Percentiles rank a stretch among this genome's conserved stretches.
Evolutionary conservation across 2,113 vertebrate genomes (phyloP).

Genomic region (Antidorcas marsupialis): DNA sequence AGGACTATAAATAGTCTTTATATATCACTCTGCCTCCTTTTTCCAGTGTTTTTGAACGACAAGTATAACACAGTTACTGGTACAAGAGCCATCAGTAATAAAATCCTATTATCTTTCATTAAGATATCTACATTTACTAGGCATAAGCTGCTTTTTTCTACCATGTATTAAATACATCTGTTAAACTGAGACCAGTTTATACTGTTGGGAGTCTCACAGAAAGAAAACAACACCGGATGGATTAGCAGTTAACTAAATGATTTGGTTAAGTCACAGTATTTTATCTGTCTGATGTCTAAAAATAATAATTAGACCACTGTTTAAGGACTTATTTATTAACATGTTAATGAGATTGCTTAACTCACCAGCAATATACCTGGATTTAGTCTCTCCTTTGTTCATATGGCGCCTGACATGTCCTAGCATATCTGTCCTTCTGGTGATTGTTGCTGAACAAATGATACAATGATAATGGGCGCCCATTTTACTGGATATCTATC

Average conservation of each 20-base stretch:
- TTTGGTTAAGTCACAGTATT: not conserved
- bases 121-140: not conserved
- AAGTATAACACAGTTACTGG: not conserved
- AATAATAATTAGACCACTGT: not conserved
- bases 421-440: constrained; percentile 94
- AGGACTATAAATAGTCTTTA: constrained; percentile 13
- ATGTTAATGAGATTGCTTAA: constrained; percentile 6
- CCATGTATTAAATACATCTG: not conserved
- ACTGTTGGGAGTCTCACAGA: not conserved
- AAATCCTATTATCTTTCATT: not conserved
- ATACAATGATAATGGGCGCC: constrained; percentile 96
- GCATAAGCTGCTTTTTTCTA: not conserved
- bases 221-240: not conserved
- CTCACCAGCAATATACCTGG: constrained; percentile 84
- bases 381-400: constrained; percentile 95
- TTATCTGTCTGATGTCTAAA: not conserved
- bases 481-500: constrained; percentile 84
- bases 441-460: constrained; percentile 94
- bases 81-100: not conserved
- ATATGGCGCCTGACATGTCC: constrained; percentile 93
- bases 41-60: not conserved
- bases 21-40: not conserved
- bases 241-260: not conserved
- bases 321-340: constrained; percentile 13
- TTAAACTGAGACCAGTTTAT: not conserved